Base-by-base conservation (phyloP, 1,140 invertebrate species). In the Alviniconcha marisindica region DNA sequence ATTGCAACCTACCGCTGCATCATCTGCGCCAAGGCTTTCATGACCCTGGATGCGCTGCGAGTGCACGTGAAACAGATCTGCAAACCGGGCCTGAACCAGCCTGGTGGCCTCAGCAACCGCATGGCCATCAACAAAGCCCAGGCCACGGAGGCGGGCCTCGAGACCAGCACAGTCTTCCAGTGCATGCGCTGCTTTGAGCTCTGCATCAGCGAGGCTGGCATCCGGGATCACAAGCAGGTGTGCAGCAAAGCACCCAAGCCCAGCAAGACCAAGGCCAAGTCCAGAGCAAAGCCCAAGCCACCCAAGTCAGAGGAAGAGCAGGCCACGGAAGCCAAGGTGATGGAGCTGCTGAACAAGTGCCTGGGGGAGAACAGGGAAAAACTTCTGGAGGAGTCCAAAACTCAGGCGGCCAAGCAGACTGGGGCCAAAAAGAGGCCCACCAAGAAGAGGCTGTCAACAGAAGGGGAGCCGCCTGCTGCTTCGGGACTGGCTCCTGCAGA, bases 1-100 rank as follows among this genome's bases (percentile, higher is more conserved):
- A 83, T 85, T 71, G 84, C 84, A 42, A 85, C 84, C 15, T 85
- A 85, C 76, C 74, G 83, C 24, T 86, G 85, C 66, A 84, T 86
- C 56, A 86, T 86, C 71, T 86, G 85, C 31, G 71, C 83, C 66
- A 38, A 42, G 31, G 83, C 83, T n/a, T 86, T 86, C 73, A 63
- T 82, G 66, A 76, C 81, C 24, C 66, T 86, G 60, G 85, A 86
- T 63, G 54, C 48, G 38, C 76, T 86, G 44, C 44, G 83, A 56
- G 40, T 79, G 2, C 85, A 86, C 48, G 85, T 86, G 3, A 71
- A 79, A 40, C 77, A 84, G 48, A 77, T 86, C 69, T 86, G 85
- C 51, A 84, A 77, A 31, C 80, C 85, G 28, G 85, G 81, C 24
- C 28, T 84, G 10, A 81, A 83, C 40, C 74, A 48, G n/a, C 76